phyloP scores from a whole-genome alignment of 2,113 vertebrate species.

The Stegastes partitus region DNA sequence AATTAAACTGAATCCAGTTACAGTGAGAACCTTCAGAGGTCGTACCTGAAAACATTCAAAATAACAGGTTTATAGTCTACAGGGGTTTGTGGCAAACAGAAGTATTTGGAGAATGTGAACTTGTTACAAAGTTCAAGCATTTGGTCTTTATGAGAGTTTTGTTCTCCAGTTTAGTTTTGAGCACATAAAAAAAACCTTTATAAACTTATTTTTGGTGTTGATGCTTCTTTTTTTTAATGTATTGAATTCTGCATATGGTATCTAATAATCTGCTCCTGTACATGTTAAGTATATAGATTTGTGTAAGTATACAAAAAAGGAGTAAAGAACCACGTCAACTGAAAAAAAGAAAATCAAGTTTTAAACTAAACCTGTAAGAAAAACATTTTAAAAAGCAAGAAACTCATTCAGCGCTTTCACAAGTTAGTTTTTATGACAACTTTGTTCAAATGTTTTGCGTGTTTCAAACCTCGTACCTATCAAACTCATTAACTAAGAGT shows the following conservation, averaged over 20 bases:
- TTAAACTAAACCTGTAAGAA: not conserved
- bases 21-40: not conserved
- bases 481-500: not conserved
- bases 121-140: conserved; percentile 11
- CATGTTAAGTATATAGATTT: not conserved
- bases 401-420: no score
- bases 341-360: not conserved
- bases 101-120: conserved; percentile 28
- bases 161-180: conserved; percentile 9
- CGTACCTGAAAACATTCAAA: conserved; percentile 1
- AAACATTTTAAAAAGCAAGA: not conserved
- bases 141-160: conserved; percentile 14
- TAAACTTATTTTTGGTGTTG: not conserved
- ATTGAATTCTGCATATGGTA: not conserved
- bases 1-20: not conserved
- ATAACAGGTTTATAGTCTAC: conserved; percentile 14
- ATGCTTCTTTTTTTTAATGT: not conserved
- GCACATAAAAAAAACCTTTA: not conserved
- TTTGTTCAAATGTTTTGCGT: not conserved
- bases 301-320: not conserved
- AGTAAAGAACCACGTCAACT: not conserved
- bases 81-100: conserved; percentile 33
- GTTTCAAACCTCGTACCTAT: not conserved
- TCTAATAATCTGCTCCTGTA: not conserved
- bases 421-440: not conserved